These are phyloP conservation scores for Chaenogobius annularis DNA, from an alignment of 2,113 vertebrate genomes.

Conservation along the genomic window DNA sequence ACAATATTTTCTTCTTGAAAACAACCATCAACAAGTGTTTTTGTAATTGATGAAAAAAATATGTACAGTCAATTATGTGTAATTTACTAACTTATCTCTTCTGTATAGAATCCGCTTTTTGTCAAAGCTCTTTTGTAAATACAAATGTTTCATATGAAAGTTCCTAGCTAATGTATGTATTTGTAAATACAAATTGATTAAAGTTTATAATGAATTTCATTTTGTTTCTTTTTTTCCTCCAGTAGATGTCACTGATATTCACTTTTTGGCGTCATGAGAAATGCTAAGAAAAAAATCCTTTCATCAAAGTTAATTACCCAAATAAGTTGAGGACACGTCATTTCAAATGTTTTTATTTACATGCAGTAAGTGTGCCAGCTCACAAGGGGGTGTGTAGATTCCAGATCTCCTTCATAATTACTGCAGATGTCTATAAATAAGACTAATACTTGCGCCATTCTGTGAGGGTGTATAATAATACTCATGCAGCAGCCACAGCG, in stretches of 20 bases:
- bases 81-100: slow-evolving; percentile 75
- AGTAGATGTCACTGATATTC: slow-evolving; percentile 12
- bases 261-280: too few species aligned
- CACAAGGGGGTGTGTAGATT: slow-evolving; percentile 59
- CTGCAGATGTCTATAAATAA: slow-evolving; percentile 54
- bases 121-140: slow-evolving; percentile 74
- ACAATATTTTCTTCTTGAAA: neutral
- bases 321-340: slow-evolving; percentile 8
- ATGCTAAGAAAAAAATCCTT: neutral
- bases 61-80: slow-evolving; percentile 64
- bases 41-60: slow-evolving; percentile 33
- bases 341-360: slow-evolving; percentile 81
- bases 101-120: slow-evolving; percentile 64
- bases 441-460: slow-evolving; percentile 72
- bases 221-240: slow-evolving; percentile 15
- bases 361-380: slow-evolving; percentile 78
- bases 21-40: neutral
- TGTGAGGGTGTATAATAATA: slow-evolving; percentile 59
- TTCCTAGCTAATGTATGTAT: slow-evolving; percentile 77
- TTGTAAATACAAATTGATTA: slow-evolving; percentile 79
- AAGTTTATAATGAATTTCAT: slow-evolving; percentile 73
- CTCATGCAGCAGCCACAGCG: slow-evolving; percentile 60
- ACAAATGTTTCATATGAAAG: slow-evolving; percentile 76
- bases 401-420: slow-evolving; percentile 77
- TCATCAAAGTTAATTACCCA: neutral